Evolutionary conservation across 2,113 vertebrate species (phyloP), one percentile per base, ranked within the genome.

Genomic region (Anguilla japonica): DNA sequence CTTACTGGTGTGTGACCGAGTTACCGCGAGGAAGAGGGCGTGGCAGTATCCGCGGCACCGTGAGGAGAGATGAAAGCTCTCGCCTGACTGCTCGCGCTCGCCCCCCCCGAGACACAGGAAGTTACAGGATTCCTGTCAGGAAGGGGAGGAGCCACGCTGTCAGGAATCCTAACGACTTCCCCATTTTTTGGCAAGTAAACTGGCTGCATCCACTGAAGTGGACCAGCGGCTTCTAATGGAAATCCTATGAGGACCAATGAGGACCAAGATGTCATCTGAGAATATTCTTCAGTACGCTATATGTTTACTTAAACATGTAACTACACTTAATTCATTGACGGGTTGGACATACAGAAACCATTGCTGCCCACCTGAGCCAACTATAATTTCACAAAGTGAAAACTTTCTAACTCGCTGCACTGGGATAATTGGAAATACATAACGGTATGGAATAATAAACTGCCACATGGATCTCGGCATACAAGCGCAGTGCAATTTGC

Each of bases 61-160:
- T 18, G 20, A 18, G 60, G 60, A 18, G 20, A 63, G 41, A 41
- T 57, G 63, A 85, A 78, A 85, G 41, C 84, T 85, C 84, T 50
- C 39, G 46, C 43, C 67, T 85, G 67, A 85, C 84, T 60, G 46
- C 63, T 41, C 78, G 67, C 18, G 20, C 60, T 63, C 20, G 14
- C 63, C 43, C 67, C 67, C 41, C 41, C 41, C 41, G 43, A 78
- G 63, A 78, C 41, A 78, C 40, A 50, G 67, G 67, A 79, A 85
- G 84, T 78, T 75, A 26, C 43, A 20, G 34, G 63, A 50, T 85
- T 85, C 84, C 84, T 78, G 67, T 53, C 84, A 78, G 84, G 84
- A 85, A 85, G 67, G 63, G 84, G 67, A 78, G 84, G 57, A 78
- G 67, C 63, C 18, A 40, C 43, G 46, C 26, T 85, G 41, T 46